Evolutionary conservation across 2,888 invertebrate genomes (phyloP).

Genomic region (Tetanocera ferruginea): DNA sequence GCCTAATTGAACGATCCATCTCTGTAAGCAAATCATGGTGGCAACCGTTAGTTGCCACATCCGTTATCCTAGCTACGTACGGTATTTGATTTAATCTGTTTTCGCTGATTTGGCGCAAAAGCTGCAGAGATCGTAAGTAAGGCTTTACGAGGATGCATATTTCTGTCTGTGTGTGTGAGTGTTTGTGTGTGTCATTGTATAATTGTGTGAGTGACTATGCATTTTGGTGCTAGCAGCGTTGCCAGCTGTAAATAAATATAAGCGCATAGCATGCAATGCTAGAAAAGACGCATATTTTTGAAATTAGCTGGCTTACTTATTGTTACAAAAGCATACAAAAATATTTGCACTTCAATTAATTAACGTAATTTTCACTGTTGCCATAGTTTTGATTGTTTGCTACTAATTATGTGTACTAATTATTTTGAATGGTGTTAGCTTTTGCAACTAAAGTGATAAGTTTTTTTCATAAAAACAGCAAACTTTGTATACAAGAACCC

Average conservation of each 20-base stretch:
- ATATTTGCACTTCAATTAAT: slow-evolving; percentile 61
- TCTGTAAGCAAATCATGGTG: slow-evolving; percentile 50
- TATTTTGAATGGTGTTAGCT: too few relatives aligned
- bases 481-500: too few relatives aligned
- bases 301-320: slow-evolving; percentile 59
- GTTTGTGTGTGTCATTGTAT: background rate
- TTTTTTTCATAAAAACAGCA: too few relatives aligned
- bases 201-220: background rate
- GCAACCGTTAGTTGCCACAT: slow-evolving; percentile 14
- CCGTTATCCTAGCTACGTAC: slow-evolving; percentile 30
- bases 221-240: background rate
- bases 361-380: background rate
- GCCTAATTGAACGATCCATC: slow-evolving; percentile 64
- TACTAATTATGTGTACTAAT: too few relatives aligned
- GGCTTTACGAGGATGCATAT: background rate
- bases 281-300: slow-evolving; percentile 51
- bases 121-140: slow-evolving; percentile 11
- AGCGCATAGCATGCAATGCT: background rate
- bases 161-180: slow-evolving; percentile 7
- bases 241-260: slow-evolving; percentile 24
- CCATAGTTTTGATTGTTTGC: background rate
- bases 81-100: slow-evolving; percentile 60
- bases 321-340: slow-evolving; percentile 47
- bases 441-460: too few relatives aligned
- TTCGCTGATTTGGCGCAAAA: slow-evolving; percentile 58